Base-by-base conservation (phyloP, 2,113 vertebrate species). In the Microcebus murinus region DNA sequence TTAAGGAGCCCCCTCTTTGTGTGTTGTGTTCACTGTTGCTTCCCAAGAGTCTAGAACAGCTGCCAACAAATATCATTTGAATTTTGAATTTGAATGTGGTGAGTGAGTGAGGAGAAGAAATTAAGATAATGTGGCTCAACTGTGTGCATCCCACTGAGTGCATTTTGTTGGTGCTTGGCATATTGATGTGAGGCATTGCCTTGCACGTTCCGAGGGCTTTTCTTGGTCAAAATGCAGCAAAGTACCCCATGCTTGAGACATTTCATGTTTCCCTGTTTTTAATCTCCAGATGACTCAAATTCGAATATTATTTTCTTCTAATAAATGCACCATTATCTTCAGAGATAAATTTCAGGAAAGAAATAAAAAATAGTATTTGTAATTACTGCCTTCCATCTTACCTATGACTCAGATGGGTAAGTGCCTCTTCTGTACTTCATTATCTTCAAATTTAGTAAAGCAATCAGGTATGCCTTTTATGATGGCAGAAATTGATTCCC, bases 391-490 rank as follows among this genome's bases (percentile, higher is more conserved):
- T 96, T 94, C 74, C 52, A 65, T 48, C 82, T 90, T 91, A 65
- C 23, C 82, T 86, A 59, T 95, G 96, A 97, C 93, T 95, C 96
- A 97, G 77, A 57, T 31, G 88, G 82, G 63, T 85, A 95, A 96
- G 50, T 82, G 91, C 79, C 92, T 73, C 76, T 87, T 96, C 68
- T 83, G 91, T 61, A 55, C 61, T 87, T 89, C 74, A 79, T 59
- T 85, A 27, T 93, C 82, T 96, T 97, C 86, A 94, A 97, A 95
- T 96, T 96, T 98, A 97, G 97, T 80, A 97, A 92, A 93, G 86
- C 91, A 65, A 81, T 96, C 81, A 96, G 68, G 68, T 79, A 82
- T 94, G 86, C 90, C 96, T 97, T 94, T 96, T 82, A 91, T 87
- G 68, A 94, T 88, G 93, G 93, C 76, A 94, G 88, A 96, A 86